Conservation (phyloP, 2,113 vertebrate genomes). For the Macquaria australasica region DNA sequence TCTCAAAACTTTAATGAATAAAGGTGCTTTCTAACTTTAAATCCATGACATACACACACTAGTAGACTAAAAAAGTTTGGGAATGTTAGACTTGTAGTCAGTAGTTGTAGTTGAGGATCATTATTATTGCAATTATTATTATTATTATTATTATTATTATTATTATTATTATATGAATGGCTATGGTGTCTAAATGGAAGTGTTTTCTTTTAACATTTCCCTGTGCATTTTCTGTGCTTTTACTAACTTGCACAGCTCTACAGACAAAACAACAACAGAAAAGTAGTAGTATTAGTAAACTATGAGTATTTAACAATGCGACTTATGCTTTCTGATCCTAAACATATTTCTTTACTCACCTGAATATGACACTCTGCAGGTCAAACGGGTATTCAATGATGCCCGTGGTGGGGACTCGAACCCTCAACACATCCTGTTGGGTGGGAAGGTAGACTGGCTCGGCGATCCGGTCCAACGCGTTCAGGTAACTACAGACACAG, state of each 20-base stretch:
- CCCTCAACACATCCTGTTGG: constrained; percentile 73
- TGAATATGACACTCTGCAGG: constrained; percentile 97
- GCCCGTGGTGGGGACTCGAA: constrained; percentile 84
- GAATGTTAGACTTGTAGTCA: background rate
- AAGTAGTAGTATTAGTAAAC: background rate
- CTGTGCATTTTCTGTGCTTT: background rate
- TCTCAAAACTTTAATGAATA: background rate
- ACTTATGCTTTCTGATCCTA: background rate
- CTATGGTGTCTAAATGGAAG: background rate
- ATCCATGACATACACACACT: background rate
- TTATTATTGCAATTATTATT: background rate
- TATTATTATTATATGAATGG: background rate
- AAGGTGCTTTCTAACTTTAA: background rate
- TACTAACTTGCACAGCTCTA: background rate
- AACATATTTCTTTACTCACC: constrained; percentile 78
- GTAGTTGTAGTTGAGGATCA: background rate
- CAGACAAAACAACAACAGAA: background rate
- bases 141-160: background rate
- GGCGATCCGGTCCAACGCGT: constrained; percentile 76
- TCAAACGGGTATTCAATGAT: constrained; percentile 93
- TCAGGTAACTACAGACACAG: constrained; percentile 72
- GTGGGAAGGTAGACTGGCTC: constrained; percentile 75
- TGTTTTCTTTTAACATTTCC: background rate
- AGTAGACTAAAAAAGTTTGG: background rate
- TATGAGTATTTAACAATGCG: background rate